phyloP scores from a whole-genome alignment of 2,113 vertebrate genomes.

The Phaetusa simplex region DNA sequence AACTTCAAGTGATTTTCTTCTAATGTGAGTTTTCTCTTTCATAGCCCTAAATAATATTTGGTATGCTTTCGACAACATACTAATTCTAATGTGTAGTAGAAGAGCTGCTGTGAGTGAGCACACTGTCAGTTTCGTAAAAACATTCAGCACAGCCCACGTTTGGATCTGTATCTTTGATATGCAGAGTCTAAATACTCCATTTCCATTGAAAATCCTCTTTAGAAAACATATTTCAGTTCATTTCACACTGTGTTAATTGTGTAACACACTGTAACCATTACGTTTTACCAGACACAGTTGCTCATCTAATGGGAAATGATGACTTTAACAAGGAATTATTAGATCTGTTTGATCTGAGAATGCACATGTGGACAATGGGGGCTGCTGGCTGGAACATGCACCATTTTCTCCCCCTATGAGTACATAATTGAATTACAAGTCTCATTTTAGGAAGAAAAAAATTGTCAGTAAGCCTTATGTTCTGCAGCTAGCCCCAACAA shows the following conservation, averaged over 20 bases:
- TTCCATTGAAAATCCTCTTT: slow-evolving; percentile 59
- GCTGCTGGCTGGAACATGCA: slow-evolving; percentile 67
- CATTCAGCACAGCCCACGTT: background rate
- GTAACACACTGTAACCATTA: slow-evolving; percentile 77
- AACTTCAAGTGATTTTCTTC: slow-evolving; percentile 6
- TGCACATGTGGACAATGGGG: slow-evolving; percentile 66
- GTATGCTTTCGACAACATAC: background rate
- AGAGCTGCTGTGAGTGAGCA: background rate
- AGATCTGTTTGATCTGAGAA: slow-evolving; percentile 72
- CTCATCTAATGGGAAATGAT: slow-evolving; percentile 77
- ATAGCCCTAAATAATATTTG: background rate
- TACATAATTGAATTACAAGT: slow-evolving; percentile 70
- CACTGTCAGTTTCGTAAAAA: background rate
- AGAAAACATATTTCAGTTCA: slow-evolving; percentile 73
- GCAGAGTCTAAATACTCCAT: slow-evolving; percentile 10
- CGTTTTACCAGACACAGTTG: slow-evolving; percentile 74
- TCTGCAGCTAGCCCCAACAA: background rate
- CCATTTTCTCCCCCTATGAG: slow-evolving; percentile 51
- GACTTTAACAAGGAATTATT: slow-evolving; percentile 78
- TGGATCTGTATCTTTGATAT: background rate
- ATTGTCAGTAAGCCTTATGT: background rate
- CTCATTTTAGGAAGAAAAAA: slow-evolving; percentile 53
- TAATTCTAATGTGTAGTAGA: background rate
- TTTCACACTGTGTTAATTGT: slow-evolving; percentile 79
- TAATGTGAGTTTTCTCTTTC: background rate